Conservation (phyloP, 23 tunicate genomes). For the Clavelina lepadiformis region DNA sequence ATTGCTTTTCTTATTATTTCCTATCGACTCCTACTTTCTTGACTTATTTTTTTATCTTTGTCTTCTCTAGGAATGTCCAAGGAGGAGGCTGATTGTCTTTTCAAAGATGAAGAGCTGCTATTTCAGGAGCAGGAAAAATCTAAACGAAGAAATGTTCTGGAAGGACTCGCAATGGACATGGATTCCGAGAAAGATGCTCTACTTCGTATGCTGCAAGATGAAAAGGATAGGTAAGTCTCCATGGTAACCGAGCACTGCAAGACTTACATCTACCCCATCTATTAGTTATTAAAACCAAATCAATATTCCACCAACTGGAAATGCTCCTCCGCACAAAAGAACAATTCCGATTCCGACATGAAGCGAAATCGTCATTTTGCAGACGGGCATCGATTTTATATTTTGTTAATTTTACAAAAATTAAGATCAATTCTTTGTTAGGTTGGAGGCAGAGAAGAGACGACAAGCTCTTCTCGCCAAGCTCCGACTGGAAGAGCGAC, state of each 20-base stretch:
- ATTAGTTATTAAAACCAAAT: too few species aligned
- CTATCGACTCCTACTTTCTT: too few species aligned
- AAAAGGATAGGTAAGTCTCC: conserved; percentile 45
- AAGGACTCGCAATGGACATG: conserved; percentile 53
- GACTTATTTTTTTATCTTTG: too few species aligned
- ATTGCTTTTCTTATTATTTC: too few species aligned
- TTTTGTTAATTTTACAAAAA: too few species aligned
- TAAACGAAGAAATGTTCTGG: conserved; percentile 62
- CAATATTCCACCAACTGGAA: too few species aligned
- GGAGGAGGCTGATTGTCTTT: conserved; percentile 51
- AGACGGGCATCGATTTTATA: too few species aligned
- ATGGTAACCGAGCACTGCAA: too few species aligned
- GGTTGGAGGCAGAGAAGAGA: conserved; percentile 27
- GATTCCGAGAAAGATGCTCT: conserved; percentile 71
- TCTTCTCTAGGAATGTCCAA: conserved; percentile 75
- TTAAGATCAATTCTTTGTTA: too few species aligned
- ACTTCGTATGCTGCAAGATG: conserved; percentile 26
- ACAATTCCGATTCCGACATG: background rate
- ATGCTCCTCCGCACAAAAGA: too few species aligned
- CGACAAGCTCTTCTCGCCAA: conserved; percentile 60
- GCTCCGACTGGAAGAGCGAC: conserved; percentile 59
- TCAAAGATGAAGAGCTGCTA: conserved; percentile 44
- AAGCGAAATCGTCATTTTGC: background rate
- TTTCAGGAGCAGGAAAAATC: conserved; percentile 52
- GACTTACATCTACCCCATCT: too few species aligned